These are phyloP conservation scores for Heliornis fulica DNA, from an alignment of 2,113 vertebrate species.

Conservation along the genomic window DNA sequence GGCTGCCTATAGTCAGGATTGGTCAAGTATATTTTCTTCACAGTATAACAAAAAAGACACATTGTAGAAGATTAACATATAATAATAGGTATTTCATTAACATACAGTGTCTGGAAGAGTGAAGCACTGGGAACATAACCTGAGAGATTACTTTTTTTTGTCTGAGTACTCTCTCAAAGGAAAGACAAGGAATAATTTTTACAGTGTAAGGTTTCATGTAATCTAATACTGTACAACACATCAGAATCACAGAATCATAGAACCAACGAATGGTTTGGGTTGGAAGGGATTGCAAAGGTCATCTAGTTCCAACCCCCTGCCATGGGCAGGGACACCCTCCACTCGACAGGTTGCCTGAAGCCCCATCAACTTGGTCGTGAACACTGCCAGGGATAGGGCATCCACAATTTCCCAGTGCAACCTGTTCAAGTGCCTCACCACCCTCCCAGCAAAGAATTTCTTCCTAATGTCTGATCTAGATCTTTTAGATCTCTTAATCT, in stretches of 20 bases:
- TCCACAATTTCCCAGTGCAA: no score
- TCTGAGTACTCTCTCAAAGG: not conserved
- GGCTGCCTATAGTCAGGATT: not conserved
- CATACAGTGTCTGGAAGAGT: not conserved
- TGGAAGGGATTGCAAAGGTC: no score
- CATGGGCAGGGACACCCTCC: no score
- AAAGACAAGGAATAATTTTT: not conserved
- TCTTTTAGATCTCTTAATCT: no score
- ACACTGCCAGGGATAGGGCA: no score
- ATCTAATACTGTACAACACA: not conserved
- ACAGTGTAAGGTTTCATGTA: not conserved
- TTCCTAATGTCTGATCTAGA: no score
- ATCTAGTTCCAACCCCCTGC: no score
- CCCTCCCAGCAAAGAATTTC: no score
- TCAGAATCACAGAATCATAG: not conserved
- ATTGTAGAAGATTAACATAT: not conserved
- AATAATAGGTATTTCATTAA: not conserved
- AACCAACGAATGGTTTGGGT: no score
- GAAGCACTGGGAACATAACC: not conserved
- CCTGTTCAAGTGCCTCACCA: no score
- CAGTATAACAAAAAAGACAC: not conserved
- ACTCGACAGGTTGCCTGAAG: no score
- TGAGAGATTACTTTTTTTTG: not conserved
- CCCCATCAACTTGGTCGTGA: no score
- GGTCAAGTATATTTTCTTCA: not conserved